Conservation (phyloP, 2,113 vertebrate genomes). For the Chelonoidis abingdonii region DNA sequence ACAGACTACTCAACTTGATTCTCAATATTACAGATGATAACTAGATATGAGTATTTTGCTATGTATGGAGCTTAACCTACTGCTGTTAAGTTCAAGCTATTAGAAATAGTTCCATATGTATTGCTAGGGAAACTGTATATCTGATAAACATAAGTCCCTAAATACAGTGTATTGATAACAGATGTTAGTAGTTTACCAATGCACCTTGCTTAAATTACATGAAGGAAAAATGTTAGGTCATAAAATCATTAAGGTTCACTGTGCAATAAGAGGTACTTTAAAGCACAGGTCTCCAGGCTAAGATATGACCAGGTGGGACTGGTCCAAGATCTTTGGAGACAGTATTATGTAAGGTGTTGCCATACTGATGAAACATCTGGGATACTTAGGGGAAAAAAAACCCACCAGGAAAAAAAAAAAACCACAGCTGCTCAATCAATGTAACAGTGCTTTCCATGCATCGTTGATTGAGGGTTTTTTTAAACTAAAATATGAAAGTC, state of each 20-base stretch:
- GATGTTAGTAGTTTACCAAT: constrained; percentile 36
- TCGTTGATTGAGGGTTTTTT: constrained; percentile 21
- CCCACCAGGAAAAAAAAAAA: background rate
- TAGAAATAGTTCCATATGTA: constrained; percentile 9
- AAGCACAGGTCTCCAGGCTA: constrained; percentile 23
- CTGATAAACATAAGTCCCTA: constrained; percentile 39
- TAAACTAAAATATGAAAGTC: background rate
- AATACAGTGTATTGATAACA: constrained; percentile 49
- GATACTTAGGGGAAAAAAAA: constrained; percentile 17
- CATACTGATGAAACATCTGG: constrained; percentile 52
- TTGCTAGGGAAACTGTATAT: constrained; percentile 26
- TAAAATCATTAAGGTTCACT: constrained; percentile 66
- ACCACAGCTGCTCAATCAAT: constrained; percentile 44
- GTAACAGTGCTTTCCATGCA: constrained; percentile 42
- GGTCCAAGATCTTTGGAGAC: constrained; percentile 36
- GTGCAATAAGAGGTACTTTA: constrained; percentile 51
- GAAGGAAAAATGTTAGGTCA: constrained; percentile 37
- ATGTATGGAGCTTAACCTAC: constrained; percentile 36
- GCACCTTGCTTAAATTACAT: constrained; percentile 49
- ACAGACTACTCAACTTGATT: constrained; percentile 34
- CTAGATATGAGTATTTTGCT: constrained; percentile 30
- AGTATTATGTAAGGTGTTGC: constrained; percentile 40
- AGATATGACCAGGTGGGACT: constrained; percentile 33
- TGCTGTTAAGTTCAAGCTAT: constrained; percentile 21
- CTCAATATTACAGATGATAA: background rate